Conservation (phyloP, 2,797 vertebrate species). For the Lithobates pipiens region DNA sequence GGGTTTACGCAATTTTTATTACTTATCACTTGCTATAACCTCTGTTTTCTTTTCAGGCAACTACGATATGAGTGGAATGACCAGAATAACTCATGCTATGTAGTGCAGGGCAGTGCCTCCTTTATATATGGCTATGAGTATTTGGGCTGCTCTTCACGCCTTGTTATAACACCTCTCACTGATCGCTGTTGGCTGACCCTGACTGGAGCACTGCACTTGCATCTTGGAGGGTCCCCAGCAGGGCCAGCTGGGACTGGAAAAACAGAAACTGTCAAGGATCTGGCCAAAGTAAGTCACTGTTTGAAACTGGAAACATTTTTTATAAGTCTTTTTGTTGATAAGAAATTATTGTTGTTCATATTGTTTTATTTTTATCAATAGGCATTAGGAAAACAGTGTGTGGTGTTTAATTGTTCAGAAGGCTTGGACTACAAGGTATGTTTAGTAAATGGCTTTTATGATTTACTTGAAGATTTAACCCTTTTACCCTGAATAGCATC, state of each 20-base stretch:
- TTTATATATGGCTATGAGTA: conserved; percentile 77
- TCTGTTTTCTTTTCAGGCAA: conserved; percentile 66
- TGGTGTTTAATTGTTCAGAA: conserved; percentile 75
- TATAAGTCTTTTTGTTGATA: background rate
- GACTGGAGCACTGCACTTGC: conserved; percentile 67
- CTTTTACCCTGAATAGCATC: too few species aligned
- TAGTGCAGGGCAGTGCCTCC: conserved; percentile 69
- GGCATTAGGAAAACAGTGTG: conserved; percentile 75
- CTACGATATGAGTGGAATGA: conserved; percentile 74
- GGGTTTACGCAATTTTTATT: background rate
- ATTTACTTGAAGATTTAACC: too few species aligned
- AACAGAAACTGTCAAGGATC: conserved; percentile 73
- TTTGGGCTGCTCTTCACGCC: conserved; percentile 70
- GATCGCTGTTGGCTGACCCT: conserved; percentile 74
- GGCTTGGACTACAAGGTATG: conserved; percentile 77
- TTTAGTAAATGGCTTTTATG: background rate
- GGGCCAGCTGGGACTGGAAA: conserved; percentile 74
- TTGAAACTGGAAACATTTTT: background rate
- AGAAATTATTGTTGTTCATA: background rate
- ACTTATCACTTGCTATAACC: background rate
- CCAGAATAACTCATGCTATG: conserved; percentile 68
- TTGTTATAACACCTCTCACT: conserved; percentile 75
- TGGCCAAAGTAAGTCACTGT: conserved; percentile 70
- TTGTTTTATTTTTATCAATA: conserved; percentile 54
- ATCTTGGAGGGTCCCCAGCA: conserved; percentile 71